Percentiles rank a stretch among this genome's conserved stretches.
Evolutionary conservation across 2,113 vertebrate genomes (phyloP).

Genomic region (Archocentrus centrarchus): DNA sequence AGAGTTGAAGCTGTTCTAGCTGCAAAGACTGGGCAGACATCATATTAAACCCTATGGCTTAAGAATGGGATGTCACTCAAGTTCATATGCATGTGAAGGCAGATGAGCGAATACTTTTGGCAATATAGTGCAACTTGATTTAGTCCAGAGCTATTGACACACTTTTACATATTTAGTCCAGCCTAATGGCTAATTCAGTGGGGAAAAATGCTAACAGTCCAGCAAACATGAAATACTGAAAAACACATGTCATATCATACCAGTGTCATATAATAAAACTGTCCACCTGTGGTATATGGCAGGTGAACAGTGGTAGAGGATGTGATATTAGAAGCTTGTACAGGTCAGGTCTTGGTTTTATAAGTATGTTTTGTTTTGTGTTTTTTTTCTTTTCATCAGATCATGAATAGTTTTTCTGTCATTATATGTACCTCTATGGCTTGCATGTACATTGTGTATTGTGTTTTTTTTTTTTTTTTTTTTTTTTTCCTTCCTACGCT

Average conservation of each 20-base stretch:
- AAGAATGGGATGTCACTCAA: neutral
- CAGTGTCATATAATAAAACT: neutral
- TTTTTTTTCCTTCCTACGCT: neutral
- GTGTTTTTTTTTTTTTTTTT: neutral
- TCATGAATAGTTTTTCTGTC: neutral
- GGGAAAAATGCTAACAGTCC: neutral
- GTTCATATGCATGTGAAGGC: neutral
- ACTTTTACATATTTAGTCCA: neutral
- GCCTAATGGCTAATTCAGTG: neutral
- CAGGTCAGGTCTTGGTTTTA: neutral
- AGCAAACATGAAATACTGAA: neutral
- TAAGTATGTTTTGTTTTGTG: neutral
- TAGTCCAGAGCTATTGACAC: neutral
- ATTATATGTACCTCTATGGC: neutral
- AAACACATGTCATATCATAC: neutral
- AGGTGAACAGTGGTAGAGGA: too few species aligned
- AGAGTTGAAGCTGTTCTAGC: too few species aligned
- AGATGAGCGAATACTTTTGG: too few species aligned
- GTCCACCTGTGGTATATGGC: too few species aligned
- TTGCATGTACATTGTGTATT: neutral
- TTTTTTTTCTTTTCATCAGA: neutral
- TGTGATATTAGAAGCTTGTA: too few species aligned
- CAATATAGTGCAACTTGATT: neutral
- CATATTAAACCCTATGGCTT: too few species aligned
- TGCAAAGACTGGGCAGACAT: too few species aligned